Evolutionary conservation across 2,888 invertebrate genomes (phyloP), one percentile per base, ranked within the genome.

Genomic region (Arctia plantaginis): DNA sequence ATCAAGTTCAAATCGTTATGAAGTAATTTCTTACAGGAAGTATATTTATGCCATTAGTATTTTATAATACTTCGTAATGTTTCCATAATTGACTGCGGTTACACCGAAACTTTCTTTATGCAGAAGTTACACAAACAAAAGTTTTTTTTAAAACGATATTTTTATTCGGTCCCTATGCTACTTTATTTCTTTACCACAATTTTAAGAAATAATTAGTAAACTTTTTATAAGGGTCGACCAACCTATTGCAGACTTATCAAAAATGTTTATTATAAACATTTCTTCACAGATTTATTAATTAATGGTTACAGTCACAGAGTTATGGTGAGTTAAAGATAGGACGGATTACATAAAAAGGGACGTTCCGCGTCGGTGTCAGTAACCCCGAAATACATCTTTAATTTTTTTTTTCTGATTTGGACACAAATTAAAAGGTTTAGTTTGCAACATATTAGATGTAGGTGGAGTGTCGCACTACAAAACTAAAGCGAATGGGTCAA

Each of bases 151-250:
- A 67, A 67, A 44, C 44, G 8, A 47, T 33, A 67, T 33, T 47
- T 67, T 12, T 67, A 30, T 44, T 67, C 20, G 12, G 6, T 66
- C 18, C 41, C 41, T 39, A n/a, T 69, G 55, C 27, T 69, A 39
- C 35, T 33, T 51, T 23, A 66, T 66, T 67, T 67, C 39, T 67
- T 67, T 67, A 67, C 30, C 27, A 13, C 30, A 7, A 47, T 44
- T 47, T 47, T 30, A 18, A 27, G 30, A 62, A 62, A 62, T 47
- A 67, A 67, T 67, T 47, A 30, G 27, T 33, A 23, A 67, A 30
- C 12, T 67, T 67, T 67, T 62, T 30, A 62, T 18, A 62, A 62
- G 62, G 62, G 7, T 62, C 59, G 30, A 62, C 30, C 62, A 62
- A 62, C 30, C 18, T 59, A 18, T 62, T 62, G 30, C 30, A 18